Base-by-base conservation (phyloP, 2,888 invertebrate genomes). In the Drosophila vallismaia region DNA sequence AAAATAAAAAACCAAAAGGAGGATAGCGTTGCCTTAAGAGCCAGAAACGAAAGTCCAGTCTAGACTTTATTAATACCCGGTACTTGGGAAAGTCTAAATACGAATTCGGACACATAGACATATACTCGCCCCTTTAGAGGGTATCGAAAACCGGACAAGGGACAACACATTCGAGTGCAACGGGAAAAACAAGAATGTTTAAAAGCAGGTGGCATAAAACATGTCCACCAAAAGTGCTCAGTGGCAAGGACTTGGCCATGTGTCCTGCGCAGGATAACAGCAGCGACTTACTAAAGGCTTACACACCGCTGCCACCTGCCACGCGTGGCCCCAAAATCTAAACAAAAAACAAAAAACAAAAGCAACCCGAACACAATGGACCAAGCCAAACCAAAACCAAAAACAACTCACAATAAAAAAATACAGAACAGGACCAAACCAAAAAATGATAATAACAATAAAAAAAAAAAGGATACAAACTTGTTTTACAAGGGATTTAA, bases 271-370 rank as follows among this genome's bases (percentile, higher is more conserved):
- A 31, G 44, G 44, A 31, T 67, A 55, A 40, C 49, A 51, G 36
- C 44, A 45, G 46, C 36, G 44, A 68, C 58, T 59, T 51, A 54
- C 67, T 58, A 68, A 75, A 29, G 75, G 50, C 48, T 77, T 74
- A 59, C 52, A 57, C 59, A 36, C n/a, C 46, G 40, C 28, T 19
- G 56, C 40, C 60, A 46, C 46, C 57, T 49, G 49, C 19, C 19
- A 19, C 26, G 56, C 51, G 46, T 76, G 49, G 19, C 46, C 53
- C 46, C 63, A 63, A 64, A 64, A 64, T 64, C 45, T 55, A 29
- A 53, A 46, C 49, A 31, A 28, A 58, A 44, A 58, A 45, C 28
- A 28, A 28, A 28, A 28, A 28, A 6, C 28, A 28, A 28, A 28
- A 28, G 28, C 28, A 28, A 28, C 5, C 28, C 28, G 9, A 14